Evolutionary conservation across 2,888 invertebrate species (phyloP).

Genomic region (Lepidocyrtoides sp.): DNA sequence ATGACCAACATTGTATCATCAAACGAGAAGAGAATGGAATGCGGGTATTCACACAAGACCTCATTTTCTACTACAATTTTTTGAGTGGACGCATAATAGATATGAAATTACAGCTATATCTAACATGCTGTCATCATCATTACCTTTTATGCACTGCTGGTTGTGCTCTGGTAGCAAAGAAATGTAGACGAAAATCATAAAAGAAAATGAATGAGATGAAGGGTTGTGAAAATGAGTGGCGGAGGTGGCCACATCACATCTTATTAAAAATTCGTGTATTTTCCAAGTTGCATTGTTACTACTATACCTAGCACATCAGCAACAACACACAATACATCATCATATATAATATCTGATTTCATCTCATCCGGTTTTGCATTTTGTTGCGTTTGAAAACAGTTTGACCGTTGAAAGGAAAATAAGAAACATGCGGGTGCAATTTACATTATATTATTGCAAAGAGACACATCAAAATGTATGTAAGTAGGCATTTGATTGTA

Average conservation of each 20-base stretch:
- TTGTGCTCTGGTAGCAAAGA: too few species aligned
- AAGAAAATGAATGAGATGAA: neutral
- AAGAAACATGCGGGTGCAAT: constrained; percentile 29
- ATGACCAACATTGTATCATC: too few species aligned
- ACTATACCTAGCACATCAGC: neutral
- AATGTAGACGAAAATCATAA: neutral
- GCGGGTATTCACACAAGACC: too few species aligned
- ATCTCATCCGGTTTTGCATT: neutral
- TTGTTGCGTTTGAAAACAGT: constrained; percentile 22
- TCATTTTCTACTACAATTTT: too few species aligned
- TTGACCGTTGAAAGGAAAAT: neutral
- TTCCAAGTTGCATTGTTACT: constrained; percentile 2
- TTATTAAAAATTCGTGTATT: constrained; percentile 59
- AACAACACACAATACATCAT: neutral
- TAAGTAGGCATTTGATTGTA: constrained; percentile 31
- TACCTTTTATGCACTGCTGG: too few species aligned
- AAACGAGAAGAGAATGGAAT: too few species aligned
- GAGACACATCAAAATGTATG: constrained; percentile 9
- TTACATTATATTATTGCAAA: constrained; percentile 32
- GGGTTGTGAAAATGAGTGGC: neutral
- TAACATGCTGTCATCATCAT: too few species aligned
- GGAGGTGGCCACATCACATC: neutral
- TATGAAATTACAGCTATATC: too few species aligned
- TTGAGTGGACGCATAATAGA: too few species aligned
- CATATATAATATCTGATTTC: neutral